phyloP scores from a whole-genome alignment of 2,888 invertebrate genomes.

The Arge pagana region DNA sequence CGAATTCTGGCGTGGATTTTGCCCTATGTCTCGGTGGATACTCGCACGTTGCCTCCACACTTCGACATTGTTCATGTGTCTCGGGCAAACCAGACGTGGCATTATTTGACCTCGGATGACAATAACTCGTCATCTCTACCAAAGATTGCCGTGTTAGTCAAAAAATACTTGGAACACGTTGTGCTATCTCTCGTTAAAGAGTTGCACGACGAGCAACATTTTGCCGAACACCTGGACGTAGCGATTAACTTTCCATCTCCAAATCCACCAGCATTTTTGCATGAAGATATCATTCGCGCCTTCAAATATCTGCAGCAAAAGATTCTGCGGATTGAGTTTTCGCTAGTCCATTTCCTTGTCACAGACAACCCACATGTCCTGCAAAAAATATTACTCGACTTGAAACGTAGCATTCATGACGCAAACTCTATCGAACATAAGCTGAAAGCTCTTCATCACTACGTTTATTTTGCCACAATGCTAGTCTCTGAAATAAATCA shows the following conservation, averaged over 20 bases:
- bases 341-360: conserved; percentile 45
- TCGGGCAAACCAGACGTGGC: conserved; percentile 37
- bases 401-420: conserved; percentile 60
- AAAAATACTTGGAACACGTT: conserved; percentile 48
- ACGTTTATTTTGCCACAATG: conserved; percentile 60
- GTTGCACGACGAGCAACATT: conserved; percentile 57
- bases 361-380: conserved; percentile 59
- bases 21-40: conserved; percentile 28
- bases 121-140: conserved; percentile 40
- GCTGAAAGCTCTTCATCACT: conserved; percentile 63
- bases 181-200: conserved; percentile 47
- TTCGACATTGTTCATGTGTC: conserved; percentile 32
- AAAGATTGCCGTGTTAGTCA: conserved; percentile 42
- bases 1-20: conserved; percentile 40
- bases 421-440: conserved; percentile 61
- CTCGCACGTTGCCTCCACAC: conserved; percentile 33
- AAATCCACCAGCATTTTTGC: conserved; percentile 58
- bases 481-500: conserved; percentile 53
- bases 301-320: conserved; percentile 59
- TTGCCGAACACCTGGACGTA: conserved; percentile 53
- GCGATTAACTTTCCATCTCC: conserved; percentile 50
- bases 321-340: conserved; percentile 54
- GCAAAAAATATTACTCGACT: conserved; percentile 61
- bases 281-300: conserved; percentile 54
- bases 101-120: conserved; percentile 39